Percentiles rank a stretch among this genome's conserved stretches.
Evolutionary conservation across 2,888 invertebrate species (phyloP).

Genomic region (Aromia moschata): DNA sequence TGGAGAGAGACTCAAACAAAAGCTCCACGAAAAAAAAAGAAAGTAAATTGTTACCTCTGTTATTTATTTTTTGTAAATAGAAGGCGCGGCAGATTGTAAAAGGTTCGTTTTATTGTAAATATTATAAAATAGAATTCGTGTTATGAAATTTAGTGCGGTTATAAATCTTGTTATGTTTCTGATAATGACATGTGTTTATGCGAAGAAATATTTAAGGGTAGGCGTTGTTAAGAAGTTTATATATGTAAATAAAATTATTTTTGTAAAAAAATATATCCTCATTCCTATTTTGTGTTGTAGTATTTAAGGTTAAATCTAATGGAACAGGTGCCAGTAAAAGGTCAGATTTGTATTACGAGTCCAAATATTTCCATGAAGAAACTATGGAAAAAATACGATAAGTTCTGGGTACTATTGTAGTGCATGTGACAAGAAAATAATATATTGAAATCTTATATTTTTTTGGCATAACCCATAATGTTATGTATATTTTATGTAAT

Average conservation of each 20-base stretch:
- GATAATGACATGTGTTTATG: too few relatives aligned
- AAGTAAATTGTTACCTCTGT: conserved; percentile 16
- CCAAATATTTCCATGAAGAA: conserved; percentile 34
- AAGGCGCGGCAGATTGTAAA: not conserved
- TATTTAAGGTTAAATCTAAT: conserved; percentile 40
- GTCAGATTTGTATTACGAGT: conserved; percentile 46
- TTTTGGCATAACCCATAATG: too few relatives aligned
- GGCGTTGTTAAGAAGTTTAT: conserved; percentile 18
- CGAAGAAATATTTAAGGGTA: not conserved
- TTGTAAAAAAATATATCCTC: conserved; percentile 31
- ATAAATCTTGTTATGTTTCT: not conserved
- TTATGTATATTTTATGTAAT: too few relatives aligned
- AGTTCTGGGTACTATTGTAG: too few relatives aligned
- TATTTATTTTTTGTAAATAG: conserved; percentile 21
- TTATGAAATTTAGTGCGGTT: not conserved
- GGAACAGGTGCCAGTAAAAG: conserved; percentile 53
- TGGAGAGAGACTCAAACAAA: too few relatives aligned
- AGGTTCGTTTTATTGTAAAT: not conserved
- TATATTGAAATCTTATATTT: too few relatives aligned
- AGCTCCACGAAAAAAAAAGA: too few relatives aligned
- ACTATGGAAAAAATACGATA: not conserved
- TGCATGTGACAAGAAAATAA: too few relatives aligned
- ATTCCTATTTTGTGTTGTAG: conserved; percentile 39
- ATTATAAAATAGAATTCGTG: not conserved
- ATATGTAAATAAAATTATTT: conserved; percentile 36